phyloP scores from a whole-genome alignment of 2,797 vertebrate genomes.

The Perdix hodgsoniae region DNA sequence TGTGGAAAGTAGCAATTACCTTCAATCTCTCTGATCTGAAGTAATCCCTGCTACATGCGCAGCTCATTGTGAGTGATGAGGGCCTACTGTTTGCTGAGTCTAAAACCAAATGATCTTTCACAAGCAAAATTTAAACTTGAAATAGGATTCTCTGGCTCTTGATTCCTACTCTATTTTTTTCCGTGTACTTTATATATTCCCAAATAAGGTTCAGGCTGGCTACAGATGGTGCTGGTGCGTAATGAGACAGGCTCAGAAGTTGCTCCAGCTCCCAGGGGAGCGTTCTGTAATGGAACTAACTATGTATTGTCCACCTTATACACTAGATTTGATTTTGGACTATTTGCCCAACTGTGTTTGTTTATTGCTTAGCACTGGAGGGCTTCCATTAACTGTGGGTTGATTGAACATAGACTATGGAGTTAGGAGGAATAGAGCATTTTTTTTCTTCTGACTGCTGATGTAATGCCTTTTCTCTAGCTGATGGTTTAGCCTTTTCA shows the following conservation, averaged over 20 bases:
- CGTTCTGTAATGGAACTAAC: constrained; percentile 88
- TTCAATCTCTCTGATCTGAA: constrained; percentile 91
- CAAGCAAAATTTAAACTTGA: constrained; percentile 98
- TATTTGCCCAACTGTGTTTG: constrained; percentile 90
- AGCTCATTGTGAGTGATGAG: constrained; percentile 97
- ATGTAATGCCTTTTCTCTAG: constrained; percentile 79
- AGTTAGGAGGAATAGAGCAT: constrained; percentile 68
- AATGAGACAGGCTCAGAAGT: constrained; percentile 90
- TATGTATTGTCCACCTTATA: constrained; percentile 88
- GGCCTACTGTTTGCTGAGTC: constrained; percentile 95
- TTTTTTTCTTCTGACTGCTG: constrained; percentile 73
- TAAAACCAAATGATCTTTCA: constrained; percentile 98
- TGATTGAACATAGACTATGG: constrained; percentile 82
- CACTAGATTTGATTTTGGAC: constrained; percentile 91
- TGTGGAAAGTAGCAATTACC: constrained; percentile 90
- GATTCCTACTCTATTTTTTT: constrained; percentile 93
- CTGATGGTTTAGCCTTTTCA: constrained; percentile 68
- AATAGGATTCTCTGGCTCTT: constrained; percentile 96
- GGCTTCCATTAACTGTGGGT: constrained; percentile 84
- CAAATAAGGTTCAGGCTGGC: constrained; percentile 93
- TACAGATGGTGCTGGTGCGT: constrained; percentile 94
- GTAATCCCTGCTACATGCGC: constrained; percentile 91
- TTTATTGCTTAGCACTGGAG: constrained; percentile 87
- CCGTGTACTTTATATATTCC: constrained; percentile 92
- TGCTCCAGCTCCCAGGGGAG: constrained; percentile 89